Conservation (phyloP, 1,140 invertebrate species). For the Mactra quadrangularis region DNA sequence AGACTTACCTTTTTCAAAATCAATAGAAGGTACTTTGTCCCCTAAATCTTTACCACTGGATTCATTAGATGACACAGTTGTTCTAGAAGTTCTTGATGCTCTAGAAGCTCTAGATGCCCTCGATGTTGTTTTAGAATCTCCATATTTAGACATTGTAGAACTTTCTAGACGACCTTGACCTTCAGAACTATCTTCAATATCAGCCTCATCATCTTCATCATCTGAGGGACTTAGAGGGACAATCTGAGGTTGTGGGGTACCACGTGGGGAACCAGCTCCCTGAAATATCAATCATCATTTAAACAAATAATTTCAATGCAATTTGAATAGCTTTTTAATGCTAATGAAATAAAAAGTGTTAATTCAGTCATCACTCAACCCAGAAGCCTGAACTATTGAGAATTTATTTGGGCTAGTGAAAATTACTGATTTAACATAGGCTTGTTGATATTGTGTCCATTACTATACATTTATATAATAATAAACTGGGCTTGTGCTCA, state of each 20-base stretch:
- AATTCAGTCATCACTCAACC: background rate
- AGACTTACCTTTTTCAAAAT: constrained; percentile 11
- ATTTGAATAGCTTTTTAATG: background rate
- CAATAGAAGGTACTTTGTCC: constrained; percentile 13
- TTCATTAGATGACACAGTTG: constrained; percentile 13
- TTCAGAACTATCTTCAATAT: background rate
- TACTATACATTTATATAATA: too few relatives aligned
- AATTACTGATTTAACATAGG: too few relatives aligned
- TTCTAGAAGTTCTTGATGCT: constrained; percentile 14
- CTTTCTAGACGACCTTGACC: constrained; percentile 25
- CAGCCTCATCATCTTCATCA: constrained; percentile 28
- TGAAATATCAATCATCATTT: constrained; percentile 25
- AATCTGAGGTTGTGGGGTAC: constrained; percentile 34
- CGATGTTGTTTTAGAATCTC: constrained; percentile 35
- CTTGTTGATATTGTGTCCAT: too few relatives aligned
- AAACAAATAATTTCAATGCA: too few relatives aligned
- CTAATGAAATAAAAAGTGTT: background rate
- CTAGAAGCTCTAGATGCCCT: constrained; percentile 34
- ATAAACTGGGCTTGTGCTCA: too few relatives aligned
- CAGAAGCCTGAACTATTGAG: too few relatives aligned
- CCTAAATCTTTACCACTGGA: constrained; percentile 40
- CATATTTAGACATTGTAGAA: constrained; percentile 32
- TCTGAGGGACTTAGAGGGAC: constrained; percentile 24
- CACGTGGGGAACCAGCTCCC: constrained; percentile 10
- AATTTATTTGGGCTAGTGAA: too few relatives aligned